Evolutionary conservation across 2,113 vertebrate species (phyloP).

Genomic region (Hucho hucho): DNA sequence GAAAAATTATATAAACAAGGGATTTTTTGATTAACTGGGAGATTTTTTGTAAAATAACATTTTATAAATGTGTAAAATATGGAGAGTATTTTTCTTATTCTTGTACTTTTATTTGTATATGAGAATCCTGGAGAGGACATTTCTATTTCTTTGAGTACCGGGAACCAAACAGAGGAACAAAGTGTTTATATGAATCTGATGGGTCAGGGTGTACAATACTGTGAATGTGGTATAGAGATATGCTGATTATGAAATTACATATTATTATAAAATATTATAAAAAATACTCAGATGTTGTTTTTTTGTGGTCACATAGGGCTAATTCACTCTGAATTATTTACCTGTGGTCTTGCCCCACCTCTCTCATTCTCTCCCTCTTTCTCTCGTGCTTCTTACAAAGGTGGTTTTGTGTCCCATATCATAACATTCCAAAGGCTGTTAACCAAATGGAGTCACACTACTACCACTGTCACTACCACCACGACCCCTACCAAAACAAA

Average conservation of each 20-base stretch:
- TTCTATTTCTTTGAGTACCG: conserved; percentile 35
- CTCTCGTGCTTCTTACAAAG: too few species aligned
- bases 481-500: too few species aligned
- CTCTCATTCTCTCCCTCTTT: background rate
- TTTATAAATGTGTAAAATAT: conserved; percentile 63
- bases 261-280: conserved; percentile 53
- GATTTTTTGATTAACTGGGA: conserved; percentile 12
- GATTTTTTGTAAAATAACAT: conserved; percentile 46
- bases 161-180: conserved; percentile 20
- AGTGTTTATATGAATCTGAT: conserved; percentile 55
- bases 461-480: too few species aligned
- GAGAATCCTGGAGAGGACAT: conserved; percentile 46
- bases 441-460: too few species aligned
- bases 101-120: conserved; percentile 68
- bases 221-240: conserved; percentile 56
- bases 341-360: too few species aligned
- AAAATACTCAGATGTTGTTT: conserved; percentile 8
- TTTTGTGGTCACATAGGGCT: too few species aligned
- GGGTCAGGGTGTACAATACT: conserved; percentile 60
- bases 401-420: background rate
- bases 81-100: conserved; percentile 66
- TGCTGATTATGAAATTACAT: conserved; percentile 61
- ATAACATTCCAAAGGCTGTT: too few species aligned
- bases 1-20: conserved; percentile 23
- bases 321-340: background rate